phyloP scores from a whole-genome alignment of 2,888 invertebrate species.

The Ichneumoninae sp. region DNA sequence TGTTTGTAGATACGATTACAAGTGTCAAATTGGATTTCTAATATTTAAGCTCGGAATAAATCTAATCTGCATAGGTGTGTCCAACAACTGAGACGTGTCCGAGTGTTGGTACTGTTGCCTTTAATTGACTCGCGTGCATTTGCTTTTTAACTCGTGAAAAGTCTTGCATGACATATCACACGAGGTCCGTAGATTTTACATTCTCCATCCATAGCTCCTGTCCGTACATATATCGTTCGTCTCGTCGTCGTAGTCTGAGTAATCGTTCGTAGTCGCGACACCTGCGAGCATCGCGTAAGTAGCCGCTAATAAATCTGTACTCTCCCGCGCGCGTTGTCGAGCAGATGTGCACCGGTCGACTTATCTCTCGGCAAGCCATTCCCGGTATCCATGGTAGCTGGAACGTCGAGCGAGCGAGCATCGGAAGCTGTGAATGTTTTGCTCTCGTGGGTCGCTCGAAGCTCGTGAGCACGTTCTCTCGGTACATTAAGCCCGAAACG shows the following conservation, averaged over 20 bases:
- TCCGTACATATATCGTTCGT: not conserved
- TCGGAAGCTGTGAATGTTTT: slow-evolving; percentile 64
- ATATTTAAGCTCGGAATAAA: no score
- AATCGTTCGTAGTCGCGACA: slow-evolving; percentile 36
- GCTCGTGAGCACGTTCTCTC: slow-evolving; percentile 60
- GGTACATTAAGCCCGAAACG: slow-evolving; percentile 69
- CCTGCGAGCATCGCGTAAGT: slow-evolving; percentile 61
- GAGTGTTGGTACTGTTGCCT: no score
- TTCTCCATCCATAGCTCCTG: not conserved
- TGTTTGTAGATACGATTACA: no score
- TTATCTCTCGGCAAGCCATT: slow-evolving; percentile 55
- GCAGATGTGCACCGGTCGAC: slow-evolving; percentile 66
- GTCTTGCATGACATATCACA: no score
- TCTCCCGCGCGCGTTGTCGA: slow-evolving; percentile 56
- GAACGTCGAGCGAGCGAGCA: slow-evolving; percentile 42
- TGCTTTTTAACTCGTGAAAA: not conserved
- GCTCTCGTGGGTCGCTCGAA: slow-evolving; percentile 53
- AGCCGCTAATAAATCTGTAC: slow-evolving; percentile 68
- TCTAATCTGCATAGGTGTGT: no score
- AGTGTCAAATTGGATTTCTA: no score
- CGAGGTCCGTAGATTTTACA: not conserved
- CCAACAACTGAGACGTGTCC: no score
- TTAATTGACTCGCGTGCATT: not conserved
- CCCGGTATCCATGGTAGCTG: slow-evolving; percentile 31
- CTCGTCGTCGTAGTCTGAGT: not conserved